Conservation (phyloP, 2,888 invertebrate genomes). For the Diarsia brunnea region DNA sequence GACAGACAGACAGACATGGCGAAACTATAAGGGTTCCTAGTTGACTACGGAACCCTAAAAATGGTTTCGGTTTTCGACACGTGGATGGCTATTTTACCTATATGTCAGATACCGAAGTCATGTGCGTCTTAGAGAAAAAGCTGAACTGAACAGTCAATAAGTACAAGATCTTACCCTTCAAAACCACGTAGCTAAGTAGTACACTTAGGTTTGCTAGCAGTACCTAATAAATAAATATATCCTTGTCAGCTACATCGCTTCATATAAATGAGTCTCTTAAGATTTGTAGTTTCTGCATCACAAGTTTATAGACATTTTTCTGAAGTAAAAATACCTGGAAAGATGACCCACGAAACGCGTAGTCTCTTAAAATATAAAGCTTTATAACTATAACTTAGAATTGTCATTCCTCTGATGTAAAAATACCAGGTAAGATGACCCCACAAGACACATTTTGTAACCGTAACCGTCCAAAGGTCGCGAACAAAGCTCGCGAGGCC, state of each 20-base stretch:
- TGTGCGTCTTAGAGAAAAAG: background rate
- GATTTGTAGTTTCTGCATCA: background rate
- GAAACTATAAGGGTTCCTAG: too few relatives aligned
- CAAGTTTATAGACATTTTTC: background rate
- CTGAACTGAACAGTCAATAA: background rate
- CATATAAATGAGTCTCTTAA: background rate
- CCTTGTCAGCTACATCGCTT: background rate
- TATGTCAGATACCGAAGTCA: background rate
- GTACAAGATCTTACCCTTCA: background rate
- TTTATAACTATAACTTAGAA: background rate
- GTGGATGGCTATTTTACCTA: too few relatives aligned
- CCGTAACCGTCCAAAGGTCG: constrained; percentile 15
- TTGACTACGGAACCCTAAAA: too few relatives aligned
- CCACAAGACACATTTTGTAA: constrained; percentile 15
- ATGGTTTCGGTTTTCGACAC: background rate
- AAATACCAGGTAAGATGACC: constrained; percentile 1
- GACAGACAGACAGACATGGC: too few relatives aligned
- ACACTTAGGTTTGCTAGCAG: background rate
- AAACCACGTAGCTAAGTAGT: background rate
- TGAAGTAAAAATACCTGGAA: constrained; percentile 1
- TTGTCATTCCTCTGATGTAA: background rate
- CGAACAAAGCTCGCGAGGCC: constrained; percentile 32
- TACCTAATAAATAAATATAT: background rate
- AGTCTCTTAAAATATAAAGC: background rate
- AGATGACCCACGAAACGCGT: background rate